phyloP scores from a whole-genome alignment of 2,888 invertebrate species.

The Aproaerema taeniolella region DNA sequence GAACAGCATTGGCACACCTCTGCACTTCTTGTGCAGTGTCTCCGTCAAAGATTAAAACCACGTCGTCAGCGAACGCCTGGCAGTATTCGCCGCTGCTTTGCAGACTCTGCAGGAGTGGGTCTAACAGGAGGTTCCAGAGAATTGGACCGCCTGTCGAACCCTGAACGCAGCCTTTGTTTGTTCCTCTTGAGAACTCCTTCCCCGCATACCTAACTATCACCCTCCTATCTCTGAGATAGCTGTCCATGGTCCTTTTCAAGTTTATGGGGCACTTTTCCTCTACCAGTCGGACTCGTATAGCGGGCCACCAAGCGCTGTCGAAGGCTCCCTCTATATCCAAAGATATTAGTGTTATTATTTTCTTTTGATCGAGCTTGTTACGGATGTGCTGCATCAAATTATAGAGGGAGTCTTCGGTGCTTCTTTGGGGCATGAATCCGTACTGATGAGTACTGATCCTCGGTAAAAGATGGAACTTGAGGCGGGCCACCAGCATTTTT shows the following conservation, averaged over 20 bases:
- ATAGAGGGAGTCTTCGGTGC: slow-evolving; percentile 9
- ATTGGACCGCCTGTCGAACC: background rate
- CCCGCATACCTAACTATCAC: background rate
- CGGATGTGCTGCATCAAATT: slow-evolving; percentile 5
- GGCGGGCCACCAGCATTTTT: background rate
- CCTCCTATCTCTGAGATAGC: slow-evolving; percentile 6
- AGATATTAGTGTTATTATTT: background rate
- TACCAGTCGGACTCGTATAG: slow-evolving; percentile 10
- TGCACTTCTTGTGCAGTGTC: background rate
- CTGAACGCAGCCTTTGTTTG: background rate
- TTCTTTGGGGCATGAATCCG: background rate
- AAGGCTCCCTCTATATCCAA: slow-evolving; percentile 7
- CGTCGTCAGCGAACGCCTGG: slow-evolving; percentile 4
- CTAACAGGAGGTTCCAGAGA: background rate
- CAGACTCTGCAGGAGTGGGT: background rate
- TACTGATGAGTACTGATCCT: slow-evolving; percentile 2
- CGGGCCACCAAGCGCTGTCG: slow-evolving; percentile 17
- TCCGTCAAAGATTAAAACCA: background rate
- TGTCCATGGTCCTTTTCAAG: slow-evolving; percentile 7
- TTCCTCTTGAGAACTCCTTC: background rate
- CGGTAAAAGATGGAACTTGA: background rate
- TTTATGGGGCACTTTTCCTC: slow-evolving; percentile 13
- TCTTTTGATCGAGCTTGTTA: background rate
- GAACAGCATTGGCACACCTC: background rate
- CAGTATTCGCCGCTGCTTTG: background rate